Evolutionary conservation across 2,113 vertebrate genomes (phyloP), one percentile per base, ranked within the genome.

Genomic region (Morone saxatilis): DNA sequence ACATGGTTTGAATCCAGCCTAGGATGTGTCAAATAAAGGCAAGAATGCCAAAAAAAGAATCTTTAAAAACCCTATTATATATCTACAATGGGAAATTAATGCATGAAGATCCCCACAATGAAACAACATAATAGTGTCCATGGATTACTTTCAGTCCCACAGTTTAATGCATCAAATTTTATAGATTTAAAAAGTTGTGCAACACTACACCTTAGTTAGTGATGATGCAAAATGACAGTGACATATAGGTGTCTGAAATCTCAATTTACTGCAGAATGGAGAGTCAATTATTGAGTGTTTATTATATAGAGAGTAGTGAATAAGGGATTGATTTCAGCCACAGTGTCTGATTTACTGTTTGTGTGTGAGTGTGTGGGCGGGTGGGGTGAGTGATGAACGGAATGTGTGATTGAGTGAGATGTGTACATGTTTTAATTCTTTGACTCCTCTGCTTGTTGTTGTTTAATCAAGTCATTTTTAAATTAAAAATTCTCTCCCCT

Each of bases 311-410:
- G 41, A 65, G 59, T 13, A 47, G 56, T 31, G 19, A 71, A 71
- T 61, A 31, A 45, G 77, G 57, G 57, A 63, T 71, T 54, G 47
- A 79, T 79, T 62, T 71, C 57, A 71, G 43, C 41, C 65, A 50
- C 72, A 47, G 17, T 50, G 17, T 73, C 17, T 70, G 60, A 63
- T 74, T 71, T n/a, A 75, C 31, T 82, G 57, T 73, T 47, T 62
- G 76, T 38, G 19, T 72, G 59, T 54, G 61, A 48, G 65, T 59
- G 71, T 62, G 72, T 72, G 60, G 63, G 76, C 8, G 36, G 17
- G 40, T 19, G 50, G 36, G n/a, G 25, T 53, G 40, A 47, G 22
- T 82, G 47, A 71, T 45, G 17, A 60, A 25, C 9, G 1, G 1
- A 43, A 66, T 14, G 76, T 68, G 53, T 60, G 65, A 69, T 47